Conservation (phyloP, 2,888 invertebrate species). For the Aproaerema taeniolella region DNA sequence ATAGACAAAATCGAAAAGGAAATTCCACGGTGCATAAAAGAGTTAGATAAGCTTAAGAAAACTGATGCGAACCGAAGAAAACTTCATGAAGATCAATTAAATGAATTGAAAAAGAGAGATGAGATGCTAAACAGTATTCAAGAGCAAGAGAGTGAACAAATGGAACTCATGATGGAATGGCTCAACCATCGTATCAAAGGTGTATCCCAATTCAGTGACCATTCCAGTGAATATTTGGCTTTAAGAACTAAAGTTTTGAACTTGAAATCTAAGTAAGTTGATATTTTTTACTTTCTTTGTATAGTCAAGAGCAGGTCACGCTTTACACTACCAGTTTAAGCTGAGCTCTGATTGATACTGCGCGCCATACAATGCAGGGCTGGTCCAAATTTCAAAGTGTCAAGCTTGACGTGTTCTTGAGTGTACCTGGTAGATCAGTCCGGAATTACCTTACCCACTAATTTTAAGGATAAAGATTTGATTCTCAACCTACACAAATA, state of each 20-base stretch:
- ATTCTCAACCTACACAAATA: too few relatives aligned
- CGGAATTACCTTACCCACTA: too few relatives aligned
- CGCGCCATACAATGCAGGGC: too few relatives aligned
- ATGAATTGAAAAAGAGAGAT: slow-evolving; percentile 49
- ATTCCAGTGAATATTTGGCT: slow-evolving; percentile 50
- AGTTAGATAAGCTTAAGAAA: slow-evolving; percentile 45
- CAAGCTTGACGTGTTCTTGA: too few relatives aligned
- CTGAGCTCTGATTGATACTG: too few relatives aligned
- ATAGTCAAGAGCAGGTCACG: too few relatives aligned
- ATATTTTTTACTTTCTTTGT: too few relatives aligned
- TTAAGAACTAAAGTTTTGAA: slow-evolving; percentile 59
- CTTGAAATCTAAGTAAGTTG: slow-evolving; percentile 64
- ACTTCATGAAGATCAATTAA: slow-evolving; percentile 37
- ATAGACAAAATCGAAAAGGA: slow-evolving; percentile 53
- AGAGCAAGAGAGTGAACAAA: slow-evolving; percentile 60
- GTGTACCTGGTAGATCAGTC: too few relatives aligned
- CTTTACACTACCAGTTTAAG: too few relatives aligned
- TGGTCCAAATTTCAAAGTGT: too few relatives aligned
- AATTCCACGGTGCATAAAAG: slow-evolving; percentile 42
- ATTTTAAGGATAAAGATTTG: too few relatives aligned
- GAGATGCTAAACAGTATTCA: slow-evolving; percentile 49
- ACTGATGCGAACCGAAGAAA: slow-evolving; percentile 26
- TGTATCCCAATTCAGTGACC: slow-evolving; percentile 44
- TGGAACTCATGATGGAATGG: slow-evolving; percentile 68
- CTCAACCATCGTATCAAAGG: slow-evolving; percentile 51